Base-by-base conservation (phyloP, 2,888 invertebrate genomes). In the Mythimna impura region DNA sequence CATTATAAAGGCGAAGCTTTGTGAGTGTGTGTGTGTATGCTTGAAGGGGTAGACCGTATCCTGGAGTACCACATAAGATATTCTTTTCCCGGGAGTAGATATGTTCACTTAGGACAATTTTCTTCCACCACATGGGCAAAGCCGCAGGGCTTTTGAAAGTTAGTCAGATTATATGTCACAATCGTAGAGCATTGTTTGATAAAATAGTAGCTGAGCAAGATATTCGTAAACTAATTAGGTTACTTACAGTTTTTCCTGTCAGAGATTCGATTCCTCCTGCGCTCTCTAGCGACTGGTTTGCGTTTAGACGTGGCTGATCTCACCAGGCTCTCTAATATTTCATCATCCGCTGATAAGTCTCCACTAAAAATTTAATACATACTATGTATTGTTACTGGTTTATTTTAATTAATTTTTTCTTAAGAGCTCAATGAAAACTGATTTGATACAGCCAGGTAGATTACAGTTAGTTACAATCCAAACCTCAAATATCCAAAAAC, bases 281-380 rank as follows among this genome's bases (percentile, higher is more conserved):
- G 97, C 93, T 99, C 99, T 75, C 98, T 96, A 0, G 91, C 87
- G 7, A 91, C 89, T 0, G 93, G 90, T 10, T 91, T 90, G 2
- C 93, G 89, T 76, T 94, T 94, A 5, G 91, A 89, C 0, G 99
- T 98, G 3, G 99, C 99, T 10, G 99, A 99, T 91, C 99, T 98
- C 43, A 99, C 99, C 73, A 99, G 96, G 80, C 98, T 99, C 93
- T 99, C 99, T 58, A 99, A 96, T 69, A 99, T 98, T 93, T 99
- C 99, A 90, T 99, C 99, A 89, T 99, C 99, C 2, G 98, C 98
- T 88, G 99, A 99, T 7, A 98, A 97, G 54, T 97, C 97, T 76
- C 97, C 97, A 76, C 97, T 96, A 82, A 14, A n/a, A 92, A 68
- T 12, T 40, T 30, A 57, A 80, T 73, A 60, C 6, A 22, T n/a